Percentiles rank a stretch among this genome's conserved stretches.
These are phyloP conservation scores for Drosophila robusta DNA, from an alignment of 2,888 invertebrate genomes.

Conservation along the genomic window DNA sequence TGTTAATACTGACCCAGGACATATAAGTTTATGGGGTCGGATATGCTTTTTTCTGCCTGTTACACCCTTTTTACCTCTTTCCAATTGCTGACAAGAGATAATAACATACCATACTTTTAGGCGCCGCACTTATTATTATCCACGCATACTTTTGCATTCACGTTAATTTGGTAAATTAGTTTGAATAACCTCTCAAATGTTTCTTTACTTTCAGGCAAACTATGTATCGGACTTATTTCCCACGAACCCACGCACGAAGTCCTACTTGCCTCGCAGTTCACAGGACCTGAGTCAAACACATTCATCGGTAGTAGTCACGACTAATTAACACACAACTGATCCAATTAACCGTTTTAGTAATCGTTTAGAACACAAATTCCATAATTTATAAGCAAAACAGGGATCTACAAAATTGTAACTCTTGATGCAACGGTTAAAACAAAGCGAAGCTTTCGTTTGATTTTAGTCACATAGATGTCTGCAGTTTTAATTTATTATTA, in stretches of 20 bases:
- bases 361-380: slow-evolving; percentile 63
- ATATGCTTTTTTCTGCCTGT: too few relatives aligned
- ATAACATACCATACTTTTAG: slow-evolving; percentile 64
- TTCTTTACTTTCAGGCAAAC: slow-evolving; percentile 80
- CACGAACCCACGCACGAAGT: slow-evolving; percentile 50
- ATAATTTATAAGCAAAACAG: slow-evolving; percentile 54
- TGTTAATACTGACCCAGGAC: too few relatives aligned
- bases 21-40: too few relatives aligned
- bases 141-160: background rate
- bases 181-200: slow-evolving; percentile 6
- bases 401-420: slow-evolving; percentile 16
- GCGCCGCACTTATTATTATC: slow-evolving; percentile 17
- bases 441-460: slow-evolving; percentile 54
- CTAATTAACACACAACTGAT: slow-evolving; percentile 51
- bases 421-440: slow-evolving; percentile 12
- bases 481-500: slow-evolving; percentile 23
- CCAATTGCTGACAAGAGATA: background rate
- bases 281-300: slow-evolving; percentile 77
- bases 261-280: slow-evolving; percentile 75
- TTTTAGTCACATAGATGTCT: slow-evolving; percentile 23
- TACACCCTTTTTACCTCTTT: too few relatives aligned
- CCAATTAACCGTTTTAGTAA: slow-evolving; percentile 13
- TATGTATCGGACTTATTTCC: slow-evolving; percentile 83
- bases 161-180: background rate
- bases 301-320: slow-evolving; percentile 55